Evolutionary conservation across 2,113 vertebrate genomes (phyloP).

Genomic region (Cnemophilus loriae): DNA sequence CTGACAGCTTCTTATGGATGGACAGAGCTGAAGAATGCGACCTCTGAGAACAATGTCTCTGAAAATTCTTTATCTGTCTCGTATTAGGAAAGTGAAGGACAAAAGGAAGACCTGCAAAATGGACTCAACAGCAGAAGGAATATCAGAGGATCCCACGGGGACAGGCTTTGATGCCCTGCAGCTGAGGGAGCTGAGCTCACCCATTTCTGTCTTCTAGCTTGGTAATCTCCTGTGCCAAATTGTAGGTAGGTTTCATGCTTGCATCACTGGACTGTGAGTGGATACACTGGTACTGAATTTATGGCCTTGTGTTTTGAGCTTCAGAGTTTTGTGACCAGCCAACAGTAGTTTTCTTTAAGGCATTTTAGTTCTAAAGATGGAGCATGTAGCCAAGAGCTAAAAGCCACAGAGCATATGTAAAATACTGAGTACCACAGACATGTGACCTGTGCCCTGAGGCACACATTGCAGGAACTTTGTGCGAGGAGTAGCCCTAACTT

Average conservation of each 20-base stretch:
- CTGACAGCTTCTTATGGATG: neutral
- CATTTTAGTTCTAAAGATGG: neutral
- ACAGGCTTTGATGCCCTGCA: neutral
- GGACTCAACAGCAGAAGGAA: neutral
- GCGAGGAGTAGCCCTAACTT: neutral
- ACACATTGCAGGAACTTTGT: neutral
- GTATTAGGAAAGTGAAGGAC: neutral
- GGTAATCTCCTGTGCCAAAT: neutral
- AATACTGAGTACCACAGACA: neutral
- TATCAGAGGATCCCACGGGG: neutral
- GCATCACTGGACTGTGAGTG: neutral
- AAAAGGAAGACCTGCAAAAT: neutral
- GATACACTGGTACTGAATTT: neutral
- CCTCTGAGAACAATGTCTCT: rapidly evolving
- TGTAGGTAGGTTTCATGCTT: neutral
- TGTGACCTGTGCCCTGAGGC: neutral
- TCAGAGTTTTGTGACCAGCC: neutral
- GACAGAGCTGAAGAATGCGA: neutral
- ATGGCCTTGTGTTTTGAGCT: neutral
- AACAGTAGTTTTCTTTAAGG: neutral
- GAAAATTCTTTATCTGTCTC: neutral
- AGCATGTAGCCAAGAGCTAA: neutral
- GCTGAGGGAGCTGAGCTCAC: neutral
- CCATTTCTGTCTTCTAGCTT: neutral
- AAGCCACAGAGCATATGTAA: neutral